phyloP scores from a whole-genome alignment of 2,113 vertebrate species.

The Sula dactylatra region DNA sequence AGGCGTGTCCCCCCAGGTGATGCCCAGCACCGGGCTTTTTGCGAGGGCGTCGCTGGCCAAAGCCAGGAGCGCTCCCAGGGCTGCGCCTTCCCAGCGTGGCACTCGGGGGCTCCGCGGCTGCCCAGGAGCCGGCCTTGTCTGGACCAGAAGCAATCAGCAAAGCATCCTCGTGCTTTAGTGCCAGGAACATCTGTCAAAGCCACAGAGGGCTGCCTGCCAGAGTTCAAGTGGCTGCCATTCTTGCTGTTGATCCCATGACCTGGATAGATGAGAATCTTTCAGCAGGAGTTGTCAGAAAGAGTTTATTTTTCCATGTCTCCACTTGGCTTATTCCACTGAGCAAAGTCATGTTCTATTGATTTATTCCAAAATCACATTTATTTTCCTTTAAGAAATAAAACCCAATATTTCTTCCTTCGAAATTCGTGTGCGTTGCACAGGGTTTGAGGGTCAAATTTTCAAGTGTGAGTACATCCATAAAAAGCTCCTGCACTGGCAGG shows the following conservation, averaged over 20 bases:
- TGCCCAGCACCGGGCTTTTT: neutral
- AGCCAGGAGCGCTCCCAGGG: neutral
- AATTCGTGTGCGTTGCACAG: neutral
- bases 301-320: constrained; percentile 47
- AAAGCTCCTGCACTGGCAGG: neutral
- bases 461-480: neutral
- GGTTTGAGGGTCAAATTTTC: neutral
- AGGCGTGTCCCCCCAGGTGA: accelerated
- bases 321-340: neutral
- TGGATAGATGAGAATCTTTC: constrained; percentile 38
- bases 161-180: neutral
- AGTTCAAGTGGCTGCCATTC: constrained; percentile 46
- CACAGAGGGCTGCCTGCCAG: neutral
- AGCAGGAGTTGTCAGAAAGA: constrained; percentile 11
- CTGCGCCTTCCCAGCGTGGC: accelerated
- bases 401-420: neutral
- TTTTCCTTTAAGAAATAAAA: neutral
- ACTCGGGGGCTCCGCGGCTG: accelerated
- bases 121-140: neutral
- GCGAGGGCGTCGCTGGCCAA: neutral
- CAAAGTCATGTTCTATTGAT: constrained; percentile 12
- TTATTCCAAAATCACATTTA: constrained; percentile 30
- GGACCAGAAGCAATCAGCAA: neutral
- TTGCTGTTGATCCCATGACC: constrained; percentile 12
- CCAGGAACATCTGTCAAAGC: constrained; percentile 35